phyloP scores from a whole-genome alignment of 30 jellyfish, hydroid and myxozoan genomes.

The Hydractinia echinata region DNA sequence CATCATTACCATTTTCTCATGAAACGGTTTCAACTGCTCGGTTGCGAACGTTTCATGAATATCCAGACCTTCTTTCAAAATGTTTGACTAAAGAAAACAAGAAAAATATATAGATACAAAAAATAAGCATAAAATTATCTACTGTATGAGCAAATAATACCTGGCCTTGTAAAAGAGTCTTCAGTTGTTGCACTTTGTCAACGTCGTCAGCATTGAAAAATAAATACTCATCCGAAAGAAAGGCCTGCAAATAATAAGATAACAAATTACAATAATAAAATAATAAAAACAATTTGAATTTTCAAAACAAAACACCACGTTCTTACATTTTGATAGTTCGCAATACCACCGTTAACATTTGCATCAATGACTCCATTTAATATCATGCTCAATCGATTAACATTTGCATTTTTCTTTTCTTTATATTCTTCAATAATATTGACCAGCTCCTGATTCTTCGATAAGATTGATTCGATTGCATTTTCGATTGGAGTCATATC shows the following conservation, averaged over 20 bases:
- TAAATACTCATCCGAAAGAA: slow-evolving; percentile 68
- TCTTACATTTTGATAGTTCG: slow-evolving; percentile 83
- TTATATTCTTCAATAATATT: slow-evolving; percentile 42
- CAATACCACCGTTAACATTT: slow-evolving; percentile 94
- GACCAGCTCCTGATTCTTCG: slow-evolving; percentile 73
- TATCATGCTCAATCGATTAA: slow-evolving; percentile 90
- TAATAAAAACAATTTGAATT: not conserved
- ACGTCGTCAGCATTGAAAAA: slow-evolving; percentile 56
- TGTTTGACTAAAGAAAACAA: slow-evolving; percentile 20
- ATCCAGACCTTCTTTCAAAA: slow-evolving; percentile 53
- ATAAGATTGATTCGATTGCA: slow-evolving; percentile 65
- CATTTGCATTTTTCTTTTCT: slow-evolving; percentile 36
- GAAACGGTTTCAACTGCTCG: slow-evolving; percentile 66
- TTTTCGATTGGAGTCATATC: slow-evolving; percentile 81
- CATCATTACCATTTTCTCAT: slow-evolving; percentile 80
- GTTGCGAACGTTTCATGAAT: slow-evolving; percentile 75
- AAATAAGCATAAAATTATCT: not conserved
- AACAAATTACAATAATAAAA: not conserved
- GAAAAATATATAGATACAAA: not conserved
- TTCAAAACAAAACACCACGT: not conserved
- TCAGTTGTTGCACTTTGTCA: slow-evolving; percentile 44
- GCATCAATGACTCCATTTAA: slow-evolving; percentile 96
- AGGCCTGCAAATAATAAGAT: slow-evolving; percentile 52
- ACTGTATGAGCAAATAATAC: slow-evolving; percentile 13
- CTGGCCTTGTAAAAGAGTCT: slow-evolving; percentile 55